These are phyloP conservation scores for Crocidura indochinensis DNA, from an alignment of 2,797 vertebrate genomes.

Conservation along the genomic window DNA sequence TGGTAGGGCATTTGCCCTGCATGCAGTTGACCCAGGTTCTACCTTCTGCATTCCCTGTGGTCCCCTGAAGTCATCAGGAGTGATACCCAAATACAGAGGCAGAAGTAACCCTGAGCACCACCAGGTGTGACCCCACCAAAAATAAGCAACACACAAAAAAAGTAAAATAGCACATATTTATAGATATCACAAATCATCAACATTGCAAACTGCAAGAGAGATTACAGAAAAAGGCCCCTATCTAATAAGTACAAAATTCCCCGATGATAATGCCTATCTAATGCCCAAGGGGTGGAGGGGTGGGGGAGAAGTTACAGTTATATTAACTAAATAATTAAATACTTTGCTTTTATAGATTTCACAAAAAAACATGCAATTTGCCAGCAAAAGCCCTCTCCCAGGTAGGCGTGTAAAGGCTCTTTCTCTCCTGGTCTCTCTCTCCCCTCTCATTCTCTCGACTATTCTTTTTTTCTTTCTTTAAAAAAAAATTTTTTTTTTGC, in stretches of 20 bases:
- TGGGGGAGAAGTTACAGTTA: rapidly evolving
- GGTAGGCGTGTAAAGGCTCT: background rate
- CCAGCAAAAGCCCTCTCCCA: background rate
- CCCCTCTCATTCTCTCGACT: background rate
- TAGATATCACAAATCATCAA: too few species aligned
- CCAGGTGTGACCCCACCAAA: too few species aligned
- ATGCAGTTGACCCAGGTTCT: too few species aligned
- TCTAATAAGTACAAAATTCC: background rate
- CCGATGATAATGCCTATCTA: background rate
- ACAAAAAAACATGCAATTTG: rapidly evolving
- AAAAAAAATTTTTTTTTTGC: background rate
- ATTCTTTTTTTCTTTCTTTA: too few species aligned
- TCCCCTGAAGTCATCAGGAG: too few species aligned
- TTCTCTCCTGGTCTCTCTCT: background rate
- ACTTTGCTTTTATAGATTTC: background rate
- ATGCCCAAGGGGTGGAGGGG: background rate
- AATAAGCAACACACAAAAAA: background rate
- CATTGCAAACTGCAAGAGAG: background rate
- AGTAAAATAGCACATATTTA: background rate
- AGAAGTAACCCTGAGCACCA: too few species aligned
- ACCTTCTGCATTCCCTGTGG: too few species aligned
- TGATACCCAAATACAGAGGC: too few species aligned
- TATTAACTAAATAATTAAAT: background rate
- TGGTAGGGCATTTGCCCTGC: too few species aligned
- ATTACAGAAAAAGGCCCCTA: background rate